phyloP scores from a whole-genome alignment of 2,797 vertebrate species.

The Mastacembelus armatus region DNA sequence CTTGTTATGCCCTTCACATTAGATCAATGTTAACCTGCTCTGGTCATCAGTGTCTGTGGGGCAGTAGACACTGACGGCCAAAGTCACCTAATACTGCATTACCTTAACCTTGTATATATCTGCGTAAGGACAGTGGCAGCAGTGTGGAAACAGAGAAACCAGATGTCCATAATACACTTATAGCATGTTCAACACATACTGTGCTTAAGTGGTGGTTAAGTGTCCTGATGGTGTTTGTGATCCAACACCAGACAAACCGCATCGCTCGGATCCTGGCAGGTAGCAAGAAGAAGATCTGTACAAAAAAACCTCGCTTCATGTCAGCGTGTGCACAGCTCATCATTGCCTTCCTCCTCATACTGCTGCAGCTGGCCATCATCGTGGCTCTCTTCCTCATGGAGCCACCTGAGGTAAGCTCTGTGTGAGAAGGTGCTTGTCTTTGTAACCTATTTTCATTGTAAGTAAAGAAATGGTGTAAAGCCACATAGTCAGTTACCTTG shows the following conservation, averaged over 20 bases:
- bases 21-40: too few species aligned
- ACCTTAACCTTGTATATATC: too few species aligned
- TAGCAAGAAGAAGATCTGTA: conserved; percentile 99
- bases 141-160: neutral
- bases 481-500: neutral
- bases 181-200: neutral
- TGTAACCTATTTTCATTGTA: neutral
- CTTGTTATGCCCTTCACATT: neutral
- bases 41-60: too few species aligned
- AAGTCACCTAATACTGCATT: too few species aligned
- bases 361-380: conserved; percentile 95
- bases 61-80: too few species aligned
- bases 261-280: conserved; percentile 98
- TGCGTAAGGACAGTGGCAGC: neutral
- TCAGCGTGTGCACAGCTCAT: conserved; percentile 97
- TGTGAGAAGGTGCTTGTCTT: neutral
- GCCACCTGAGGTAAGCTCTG: conserved; percentile 86
- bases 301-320: conserved; percentile 99
- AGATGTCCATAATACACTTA: conserved; percentile 1
- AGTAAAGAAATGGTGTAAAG: neutral
- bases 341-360: conserved; percentile 95
- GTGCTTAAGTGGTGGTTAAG: conserved; percentile 25
- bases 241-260: conserved; percentile 81
- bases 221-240: conserved; percentile 20
- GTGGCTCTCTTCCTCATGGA: conserved; percentile 97